Conservation (phyloP, 2,113 vertebrate species). For the Podarcis muralis region DNA sequence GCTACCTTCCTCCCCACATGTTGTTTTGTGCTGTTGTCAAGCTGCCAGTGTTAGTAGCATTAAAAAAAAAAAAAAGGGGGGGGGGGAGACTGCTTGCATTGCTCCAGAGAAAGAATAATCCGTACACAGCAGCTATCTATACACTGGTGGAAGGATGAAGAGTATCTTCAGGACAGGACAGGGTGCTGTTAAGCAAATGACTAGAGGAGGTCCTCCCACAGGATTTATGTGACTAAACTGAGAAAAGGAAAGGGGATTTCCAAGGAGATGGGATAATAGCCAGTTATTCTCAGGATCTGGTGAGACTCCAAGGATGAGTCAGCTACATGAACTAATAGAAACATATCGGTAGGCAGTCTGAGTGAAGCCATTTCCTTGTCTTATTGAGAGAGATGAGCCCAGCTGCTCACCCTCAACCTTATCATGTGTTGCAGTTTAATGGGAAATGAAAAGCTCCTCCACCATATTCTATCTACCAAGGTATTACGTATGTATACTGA, state of each 20-base stretch:
- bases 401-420: background rate
- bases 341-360: background rate
- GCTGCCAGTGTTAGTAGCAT: background rate
- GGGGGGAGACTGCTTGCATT: background rate
- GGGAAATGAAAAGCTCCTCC: background rate
- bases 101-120: background rate
- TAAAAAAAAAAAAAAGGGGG: no score
- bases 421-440: constrained; percentile 17
- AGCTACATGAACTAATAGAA: constrained; percentile 16
- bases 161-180: background rate
- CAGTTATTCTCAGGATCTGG: constrained; percentile 3
- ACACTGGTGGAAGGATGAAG: background rate
- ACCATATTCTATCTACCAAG: background rate
- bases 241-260: constrained; percentile 24
- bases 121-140: background rate
- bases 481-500: background rate
- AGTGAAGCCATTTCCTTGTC: background rate
- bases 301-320: constrained; percentile 21
- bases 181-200: background rate
- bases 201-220: background rate
- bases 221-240: constrained; percentile 11
- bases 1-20: background rate
- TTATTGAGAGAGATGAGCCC: background rate
- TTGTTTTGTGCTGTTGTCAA: background rate
- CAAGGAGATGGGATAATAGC: constrained; percentile 20